Evolutionary conservation across 2,113 vertebrate genomes (phyloP).

Genomic region (Chinchilla lanigera): DNA sequence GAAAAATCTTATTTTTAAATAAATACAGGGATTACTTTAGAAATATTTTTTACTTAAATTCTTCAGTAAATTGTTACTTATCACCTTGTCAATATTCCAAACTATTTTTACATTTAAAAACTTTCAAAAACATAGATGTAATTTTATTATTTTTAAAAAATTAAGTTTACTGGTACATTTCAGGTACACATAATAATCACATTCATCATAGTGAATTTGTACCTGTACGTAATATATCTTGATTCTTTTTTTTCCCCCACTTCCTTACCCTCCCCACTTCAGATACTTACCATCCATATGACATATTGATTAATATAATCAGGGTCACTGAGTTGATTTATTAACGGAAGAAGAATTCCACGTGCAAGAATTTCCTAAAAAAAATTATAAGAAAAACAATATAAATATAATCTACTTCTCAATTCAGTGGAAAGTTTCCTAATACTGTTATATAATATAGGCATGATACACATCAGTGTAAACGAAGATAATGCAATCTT

Average conservation of each 20-base stretch:
- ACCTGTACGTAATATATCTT: neutral
- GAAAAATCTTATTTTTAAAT: conserved; percentile 53
- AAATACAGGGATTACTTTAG: conserved; percentile 30
- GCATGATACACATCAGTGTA: neutral
- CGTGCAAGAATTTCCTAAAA: conserved; percentile 97
- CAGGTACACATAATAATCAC: neutral
- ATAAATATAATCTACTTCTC: neutral
- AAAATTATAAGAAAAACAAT: conserved; percentile 54
- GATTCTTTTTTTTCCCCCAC: neutral
- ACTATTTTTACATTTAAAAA: conserved; percentile 11
- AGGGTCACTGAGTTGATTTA: conserved; percentile 99
- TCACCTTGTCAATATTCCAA: neutral
- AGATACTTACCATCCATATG: conserved; percentile 97
- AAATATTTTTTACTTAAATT: conserved; percentile 3
- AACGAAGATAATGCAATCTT: neutral
- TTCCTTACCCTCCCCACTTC: neutral
- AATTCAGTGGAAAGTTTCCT: neutral
- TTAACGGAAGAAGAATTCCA: conserved; percentile 98
- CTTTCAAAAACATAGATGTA: conserved; percentile 19
- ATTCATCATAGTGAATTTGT: neutral
- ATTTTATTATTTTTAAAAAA: neutral
- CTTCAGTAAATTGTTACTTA: conserved; percentile 52
- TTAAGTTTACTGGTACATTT: neutral
- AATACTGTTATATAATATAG: neutral
- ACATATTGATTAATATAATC: conserved; percentile 99